Evolutionary conservation across 2,888 invertebrate species (phyloP), one percentile per base, ranked within the genome.

Genomic region (Athetis lepigone): DNA sequence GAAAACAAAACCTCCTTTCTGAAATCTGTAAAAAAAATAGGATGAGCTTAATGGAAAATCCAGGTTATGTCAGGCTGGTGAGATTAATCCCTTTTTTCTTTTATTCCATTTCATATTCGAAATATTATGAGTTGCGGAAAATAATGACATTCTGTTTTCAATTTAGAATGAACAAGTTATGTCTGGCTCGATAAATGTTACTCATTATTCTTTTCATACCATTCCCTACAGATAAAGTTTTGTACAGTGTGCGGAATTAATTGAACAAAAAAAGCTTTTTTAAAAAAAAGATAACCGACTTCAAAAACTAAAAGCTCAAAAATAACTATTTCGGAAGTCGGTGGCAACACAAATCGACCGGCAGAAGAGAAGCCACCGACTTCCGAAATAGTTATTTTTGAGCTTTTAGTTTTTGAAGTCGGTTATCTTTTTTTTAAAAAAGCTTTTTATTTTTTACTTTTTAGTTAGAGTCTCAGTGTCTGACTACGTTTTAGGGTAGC

Each of bases 31-130:
- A 70, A 47, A 60, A 39, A 61, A n/a, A 33, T 23, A 46, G 29
- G 47, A 49, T 49, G 19, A 71, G 37, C 65, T 11, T 37, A 66
- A 66, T 66, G 72, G 43, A 64, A 49, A 71, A 65, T 16, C 43
- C 50, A 43, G 37, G 46, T 70, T 43, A 64, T 72, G 49, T 33
- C 70, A 61, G 29, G 43, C 50, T 39, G 42, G 72, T 71, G 50
- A 72, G 23, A 71, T 71, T 71, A 64, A 71, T 64, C 37, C 65
- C n/a, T 43, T 43, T 39, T 25, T 64, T 13, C 18, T 43, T 37
- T 68, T 47, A 33, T 49, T 43, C 23, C 23, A 64, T 71, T 63
- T 19, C 49, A 64, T 39, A 33, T 71, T 64, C 16, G n/a, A 43
- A 63, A 58, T 25, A 29, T 46, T 40, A 46, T 63, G 37, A 58